Evolutionary conservation across 2,113 vertebrate species (phyloP).

Genomic region (Tenebrosternarchus preto): DNA sequence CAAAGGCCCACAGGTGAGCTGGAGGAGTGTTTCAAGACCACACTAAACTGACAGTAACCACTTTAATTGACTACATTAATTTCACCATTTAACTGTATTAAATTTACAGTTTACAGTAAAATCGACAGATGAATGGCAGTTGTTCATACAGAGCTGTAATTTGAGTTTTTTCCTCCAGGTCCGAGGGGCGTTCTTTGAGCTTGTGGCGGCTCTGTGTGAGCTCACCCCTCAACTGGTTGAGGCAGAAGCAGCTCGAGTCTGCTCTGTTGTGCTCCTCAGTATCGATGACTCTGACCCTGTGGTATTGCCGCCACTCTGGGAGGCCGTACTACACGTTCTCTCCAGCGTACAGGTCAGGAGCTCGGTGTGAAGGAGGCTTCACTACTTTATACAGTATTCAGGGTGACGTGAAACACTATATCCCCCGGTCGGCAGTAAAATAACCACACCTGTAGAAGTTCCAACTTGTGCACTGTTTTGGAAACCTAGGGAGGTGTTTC

Average conservation of each 20-base stretch:
- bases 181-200: slow-evolving; percentile 90
- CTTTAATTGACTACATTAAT: neutral
- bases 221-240: slow-evolving; percentile 78
- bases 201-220: slow-evolving; percentile 84
- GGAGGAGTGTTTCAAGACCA: neutral
- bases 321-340: slow-evolving; percentile 85
- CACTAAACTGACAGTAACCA: no score
- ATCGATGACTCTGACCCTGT: slow-evolving; percentile 91
- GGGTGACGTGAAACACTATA: neutral
- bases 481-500: no score
- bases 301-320: slow-evolving; percentile 91
- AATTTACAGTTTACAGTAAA: no score
- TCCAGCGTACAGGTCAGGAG: slow-evolving; percentile 80
- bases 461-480: no score
- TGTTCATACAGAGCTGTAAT: neutral
- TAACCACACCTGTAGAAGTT: no score
- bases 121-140: neutral
- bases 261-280: slow-evolving; percentile 85
- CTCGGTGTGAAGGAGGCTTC: neutral
- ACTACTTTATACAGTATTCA: neutral
- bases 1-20: slow-evolving; percentile 83
- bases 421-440: neutral
- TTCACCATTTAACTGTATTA: neutral
- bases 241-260: slow-evolving; percentile 81
- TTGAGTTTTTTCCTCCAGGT: slow-evolving; percentile 71